Base-by-base conservation (phyloP, 2,113 vertebrate genomes). In the Gadus macrocephalus region DNA sequence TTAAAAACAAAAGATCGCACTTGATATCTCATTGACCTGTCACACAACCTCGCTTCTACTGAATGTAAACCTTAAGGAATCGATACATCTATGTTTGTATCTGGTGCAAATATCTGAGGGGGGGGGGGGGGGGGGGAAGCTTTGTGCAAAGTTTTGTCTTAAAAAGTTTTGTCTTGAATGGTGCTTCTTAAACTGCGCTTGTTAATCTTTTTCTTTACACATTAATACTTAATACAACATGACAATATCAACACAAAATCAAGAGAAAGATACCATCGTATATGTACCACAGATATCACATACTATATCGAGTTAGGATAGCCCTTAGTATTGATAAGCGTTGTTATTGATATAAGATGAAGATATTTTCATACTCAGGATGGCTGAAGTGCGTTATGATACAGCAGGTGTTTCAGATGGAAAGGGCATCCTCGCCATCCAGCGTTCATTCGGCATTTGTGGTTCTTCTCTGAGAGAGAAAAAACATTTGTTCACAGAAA, bases 281-380 rank as follows among this genome's bases (percentile, higher is more conserved):
- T 91, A 87, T 86, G 87, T 84, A 92, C 85, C 88, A 92, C 88
- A 89, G 86, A 92, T 88, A 89, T 86, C 86, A 91, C 88, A 90
- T 88, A 91, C 80, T 88, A 84, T 85, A 87, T 89, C 88, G 83
- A 49, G 81, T 87, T 91, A 88, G 88, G 91, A 89, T 93, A 93
- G 92, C 92, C 92, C 92, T 93, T 93, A 90, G 88, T 92, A 89
- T 89, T 88, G 84, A 88, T 83, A 92, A 91, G 89, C 87, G 53
- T 91, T 89, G 89, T 91, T 90, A 88, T 84, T 90, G 83, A 49
- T 49, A 49, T 49, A 49, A 49, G 42, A 86, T 84, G 83, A 83
- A 14, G 69, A 61, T 22, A 84, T 82, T 83, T 86, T 86, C 85
- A 38, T 67, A 76, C 73, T 66, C 65, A 73, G 78, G 85, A 83